phyloP scores from a whole-genome alignment of 2,797 vertebrate species.

The Remorina albescens region DNA sequence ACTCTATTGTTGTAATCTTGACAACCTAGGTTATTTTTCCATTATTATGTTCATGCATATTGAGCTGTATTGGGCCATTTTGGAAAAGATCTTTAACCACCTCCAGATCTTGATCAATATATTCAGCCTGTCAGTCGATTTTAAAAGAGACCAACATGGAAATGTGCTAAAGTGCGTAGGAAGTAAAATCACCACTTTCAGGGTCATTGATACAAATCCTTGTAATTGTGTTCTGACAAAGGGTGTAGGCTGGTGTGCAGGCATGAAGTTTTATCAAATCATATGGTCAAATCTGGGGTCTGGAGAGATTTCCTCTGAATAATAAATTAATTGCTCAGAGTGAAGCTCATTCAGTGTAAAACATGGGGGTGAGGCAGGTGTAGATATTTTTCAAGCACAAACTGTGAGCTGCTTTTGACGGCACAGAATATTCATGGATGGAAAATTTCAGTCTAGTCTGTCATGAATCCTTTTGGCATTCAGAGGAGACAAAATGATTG shows the following conservation, averaged over 20 bases:
- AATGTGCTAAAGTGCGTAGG: constrained; percentile 1
- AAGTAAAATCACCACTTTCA: constrained; percentile 13
- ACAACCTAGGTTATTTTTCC: too few relatives aligned
- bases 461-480: constrained; percentile 31
- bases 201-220: constrained; percentile 1
- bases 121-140: neutral
- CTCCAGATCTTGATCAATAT: neutral
- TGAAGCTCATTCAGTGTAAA: neutral
- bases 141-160: neutral
- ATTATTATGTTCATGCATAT: too few relatives aligned
- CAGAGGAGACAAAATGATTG: constrained; percentile 22
- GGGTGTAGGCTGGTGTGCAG: constrained; percentile 8
- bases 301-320: constrained; percentile 18
- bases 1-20: too few relatives aligned
- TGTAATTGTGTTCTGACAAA: constrained; percentile 28
- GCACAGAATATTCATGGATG: constrained; percentile 32
- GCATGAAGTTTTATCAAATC: constrained; percentile 15
- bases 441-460: constrained; percentile 40
- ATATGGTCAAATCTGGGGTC: constrained; percentile 10
- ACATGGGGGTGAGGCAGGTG: constrained; percentile 11
- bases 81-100: neutral
- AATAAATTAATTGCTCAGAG: constrained; percentile 17
- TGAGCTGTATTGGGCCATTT: too few relatives aligned
- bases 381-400: constrained; percentile 7
- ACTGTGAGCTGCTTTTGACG: constrained; percentile 29